Percentiles rank a stretch among this genome's conserved stretches.
Evolutionary conservation across 1,140 invertebrate genomes (phyloP).

Genomic region (Tetramorium alpestre): DNA sequence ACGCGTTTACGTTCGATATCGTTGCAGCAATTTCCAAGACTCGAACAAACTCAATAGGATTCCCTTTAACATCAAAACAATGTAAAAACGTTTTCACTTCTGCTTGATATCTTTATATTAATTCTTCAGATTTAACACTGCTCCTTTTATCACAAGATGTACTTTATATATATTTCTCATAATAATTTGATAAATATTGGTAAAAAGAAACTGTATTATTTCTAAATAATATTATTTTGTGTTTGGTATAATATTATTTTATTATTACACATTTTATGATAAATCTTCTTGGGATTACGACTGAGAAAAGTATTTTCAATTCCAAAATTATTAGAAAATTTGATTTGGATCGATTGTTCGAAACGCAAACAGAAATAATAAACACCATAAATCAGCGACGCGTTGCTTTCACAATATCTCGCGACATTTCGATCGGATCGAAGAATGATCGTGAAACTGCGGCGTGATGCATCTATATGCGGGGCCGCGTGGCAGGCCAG

Average conservation of each 20-base stretch:
- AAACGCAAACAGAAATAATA: background rate
- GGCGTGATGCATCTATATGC: slow-evolving; percentile 26
- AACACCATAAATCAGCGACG: slow-evolving; percentile 7
- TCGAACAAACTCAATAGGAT: background rate
- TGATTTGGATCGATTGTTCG: background rate
- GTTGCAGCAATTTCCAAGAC: slow-evolving; percentile 4
- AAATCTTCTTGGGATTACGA: background rate
- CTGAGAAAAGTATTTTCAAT: background rate
- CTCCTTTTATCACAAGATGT: background rate
- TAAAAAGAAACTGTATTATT: background rate
- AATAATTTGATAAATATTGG: background rate
- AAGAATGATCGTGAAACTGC: slow-evolving; percentile 41
- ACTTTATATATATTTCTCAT: background rate
- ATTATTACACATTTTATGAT: background rate
- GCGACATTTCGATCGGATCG: slow-evolving; percentile 52
- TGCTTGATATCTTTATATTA: background rate
- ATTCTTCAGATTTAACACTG: background rate
- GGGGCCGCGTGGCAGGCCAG: slow-evolving; percentile 10
- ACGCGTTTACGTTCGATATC: slow-evolving; percentile 24
- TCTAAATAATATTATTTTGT: background rate
- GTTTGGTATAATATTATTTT: background rate
- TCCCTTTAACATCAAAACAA: background rate
- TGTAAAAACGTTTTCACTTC: background rate
- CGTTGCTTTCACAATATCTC: slow-evolving; percentile 18
- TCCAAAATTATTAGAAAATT: background rate